A percentile compares a stretch with the other conserved stretches of the same genome.
Evolutionary conservation across 1,140 invertebrate species (phyloP).

Genomic region (Babylonia areolata): DNA sequence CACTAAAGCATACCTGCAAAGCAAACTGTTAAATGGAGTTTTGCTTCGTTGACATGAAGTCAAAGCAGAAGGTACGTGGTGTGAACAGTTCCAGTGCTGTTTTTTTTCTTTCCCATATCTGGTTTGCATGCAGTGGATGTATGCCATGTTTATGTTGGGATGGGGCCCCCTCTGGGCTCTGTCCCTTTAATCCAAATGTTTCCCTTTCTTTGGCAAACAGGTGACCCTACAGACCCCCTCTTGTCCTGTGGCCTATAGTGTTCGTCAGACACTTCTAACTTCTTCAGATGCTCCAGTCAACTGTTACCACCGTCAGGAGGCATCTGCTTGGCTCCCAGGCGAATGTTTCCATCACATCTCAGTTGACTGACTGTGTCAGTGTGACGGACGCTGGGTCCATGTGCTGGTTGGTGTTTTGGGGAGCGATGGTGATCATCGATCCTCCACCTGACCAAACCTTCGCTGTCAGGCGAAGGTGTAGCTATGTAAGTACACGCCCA

Average conservation of each 20-base stretch:
- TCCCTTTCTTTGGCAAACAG: conserved; percentile 38
- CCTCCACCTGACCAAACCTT: conserved; percentile 26
- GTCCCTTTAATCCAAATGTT: conserved; percentile 37
- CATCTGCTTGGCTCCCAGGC: neutral
- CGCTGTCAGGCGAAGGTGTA: conserved; percentile 26
- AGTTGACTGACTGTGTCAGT: conserved; percentile 25
- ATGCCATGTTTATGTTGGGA: conserved; percentile 33
- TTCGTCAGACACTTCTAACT: neutral
- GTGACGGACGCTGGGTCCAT: neutral
- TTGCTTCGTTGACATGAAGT: neutral
- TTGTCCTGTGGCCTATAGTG: neutral
- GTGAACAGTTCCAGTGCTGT: neutral
- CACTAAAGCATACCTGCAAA: neutral
- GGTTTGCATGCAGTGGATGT: conserved; percentile 20
- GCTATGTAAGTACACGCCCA: conserved; percentile 42
- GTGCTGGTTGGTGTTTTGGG: conserved; percentile 27
- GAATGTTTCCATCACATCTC: neutral
- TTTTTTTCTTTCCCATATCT: neutral
- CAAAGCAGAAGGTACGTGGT: neutral
- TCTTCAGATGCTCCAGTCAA: neutral
- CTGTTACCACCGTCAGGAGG: neutral
- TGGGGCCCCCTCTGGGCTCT: conserved; percentile 28
- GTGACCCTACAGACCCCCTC: neutral
- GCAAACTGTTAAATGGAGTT: neutral
- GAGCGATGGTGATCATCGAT: neutral